Evolutionary conservation across 2,113 vertebrate species (phyloP), one percentile per base, ranked within the genome.

Genomic region (Cacatua alba): DNA sequence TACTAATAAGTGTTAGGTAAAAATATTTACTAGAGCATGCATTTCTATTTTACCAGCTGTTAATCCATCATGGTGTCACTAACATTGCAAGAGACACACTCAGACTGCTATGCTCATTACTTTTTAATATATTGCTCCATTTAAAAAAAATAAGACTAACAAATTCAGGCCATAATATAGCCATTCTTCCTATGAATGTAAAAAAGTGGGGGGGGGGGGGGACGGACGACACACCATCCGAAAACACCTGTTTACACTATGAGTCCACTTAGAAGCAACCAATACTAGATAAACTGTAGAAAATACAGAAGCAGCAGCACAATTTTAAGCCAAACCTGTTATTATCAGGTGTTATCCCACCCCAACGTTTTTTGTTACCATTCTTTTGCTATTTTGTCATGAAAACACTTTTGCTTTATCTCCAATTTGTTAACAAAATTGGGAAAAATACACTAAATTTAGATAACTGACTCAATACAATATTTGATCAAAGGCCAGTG

Each of bases 51-150:
- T 94, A 81, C 75, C 84, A 89, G 72, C 84, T 94, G 55, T 95
- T 97, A 96, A 97, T 97, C 69, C 91, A 97, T 97, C 97, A 96
- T 23, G 28, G 35, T 94, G 96, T 96, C 92, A 93, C 72, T 97
- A 95, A 86, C 86, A 92, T 71, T 95, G 86, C 84, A 91, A 96
- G 81, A 94, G 95, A 95, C 87, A 88, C 86, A 95, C 63, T 95
- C 96, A 92, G 81, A 85, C 65, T n/a, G 88, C 68, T 65, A 87
- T 57, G 43, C 96, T 95, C 72, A 94, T 97, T 97, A 97, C 94
- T 97, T 97, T 97, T 96, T 97, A 98, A 98, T 91, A 86, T 76
- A 95, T 91, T 87, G 63, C 81, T 97, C 92, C 76, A 93, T 97
- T 97, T 96, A 91, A 96, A 97, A 95, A 74, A 74, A 94, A 88